Conservation (phyloP, 2,113 vertebrate species). For the Cheilinus undulatus region DNA sequence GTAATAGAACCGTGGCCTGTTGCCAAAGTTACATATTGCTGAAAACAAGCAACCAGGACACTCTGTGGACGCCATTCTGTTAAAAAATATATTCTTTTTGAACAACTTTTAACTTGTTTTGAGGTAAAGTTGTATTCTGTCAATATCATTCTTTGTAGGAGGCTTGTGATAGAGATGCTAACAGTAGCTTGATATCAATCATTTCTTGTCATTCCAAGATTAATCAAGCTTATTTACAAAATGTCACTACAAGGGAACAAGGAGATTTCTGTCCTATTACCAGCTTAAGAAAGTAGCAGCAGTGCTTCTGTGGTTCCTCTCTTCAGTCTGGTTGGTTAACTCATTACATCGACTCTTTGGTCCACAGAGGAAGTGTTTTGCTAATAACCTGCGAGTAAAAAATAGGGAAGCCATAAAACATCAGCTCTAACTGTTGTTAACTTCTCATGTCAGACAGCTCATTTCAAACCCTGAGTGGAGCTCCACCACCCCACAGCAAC, state of each 20-base stretch:
- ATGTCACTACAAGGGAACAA: not conserved
- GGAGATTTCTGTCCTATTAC: not conserved
- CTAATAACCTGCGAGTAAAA: constrained; percentile 51
- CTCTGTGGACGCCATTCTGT: too few species aligned
- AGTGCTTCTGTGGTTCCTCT: constrained; percentile 7
- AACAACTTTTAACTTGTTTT: too few species aligned
- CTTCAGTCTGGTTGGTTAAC: constrained; percentile 13
- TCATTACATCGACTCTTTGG: not conserved
- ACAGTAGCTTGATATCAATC: too few species aligned
- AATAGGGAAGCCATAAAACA: constrained; percentile 61
- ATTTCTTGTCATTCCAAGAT: too few species aligned
- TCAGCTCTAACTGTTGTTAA: constrained; percentile 58
- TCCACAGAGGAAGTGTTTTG: constrained; percentile 32
- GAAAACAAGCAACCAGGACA: too few species aligned
- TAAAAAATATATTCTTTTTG: too few species aligned
- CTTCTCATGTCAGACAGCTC: constrained; percentile 55
- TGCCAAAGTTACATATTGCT: too few species aligned
- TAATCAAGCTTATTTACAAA: not conserved
- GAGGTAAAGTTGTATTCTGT: too few species aligned
- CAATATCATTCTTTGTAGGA: too few species aligned
- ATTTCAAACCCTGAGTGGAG: constrained; percentile 47
- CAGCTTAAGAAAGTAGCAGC: too few species aligned
- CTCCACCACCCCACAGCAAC: constrained; percentile 37
- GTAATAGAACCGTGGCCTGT: too few species aligned
- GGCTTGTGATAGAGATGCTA: too few species aligned